Evolutionary conservation across 2,888 invertebrate genomes (phyloP).

Genomic region (Eustalomyia histrio): DNA sequence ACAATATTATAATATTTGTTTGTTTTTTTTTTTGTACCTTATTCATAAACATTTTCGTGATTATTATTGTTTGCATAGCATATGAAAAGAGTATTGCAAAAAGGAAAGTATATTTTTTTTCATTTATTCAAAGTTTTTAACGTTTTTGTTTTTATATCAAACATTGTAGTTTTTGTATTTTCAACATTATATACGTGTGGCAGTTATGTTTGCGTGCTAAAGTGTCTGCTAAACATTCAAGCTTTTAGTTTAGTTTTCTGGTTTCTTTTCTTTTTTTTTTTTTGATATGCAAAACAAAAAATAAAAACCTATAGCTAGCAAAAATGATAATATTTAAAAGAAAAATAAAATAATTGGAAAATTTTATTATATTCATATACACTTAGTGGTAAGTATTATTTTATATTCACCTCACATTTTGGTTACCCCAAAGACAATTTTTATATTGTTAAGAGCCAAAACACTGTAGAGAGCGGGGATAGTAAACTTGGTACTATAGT

Average conservation of each 20-base stretch:
- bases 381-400: too few species aligned
- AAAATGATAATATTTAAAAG: background rate
- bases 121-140: background rate
- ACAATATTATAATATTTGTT: background rate
- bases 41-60: background rate
- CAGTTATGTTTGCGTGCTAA: constrained; percentile 33
- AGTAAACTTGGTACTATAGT: too few species aligned
- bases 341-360: too few species aligned
- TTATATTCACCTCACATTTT: too few species aligned
- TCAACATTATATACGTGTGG: background rate
- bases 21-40: background rate
- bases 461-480: too few species aligned
- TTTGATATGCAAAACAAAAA: background rate
- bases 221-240: constrained; percentile 54
- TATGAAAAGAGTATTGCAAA: background rate
- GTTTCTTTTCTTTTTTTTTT: too few species aligned
- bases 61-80: background rate
- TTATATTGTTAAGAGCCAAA: too few species aligned
- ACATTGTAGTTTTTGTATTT: background rate
- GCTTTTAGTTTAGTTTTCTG: constrained; percentile 30
- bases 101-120: constrained; percentile 1
- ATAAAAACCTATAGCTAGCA: background rate
- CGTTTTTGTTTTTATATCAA: background rate
- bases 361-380: too few species aligned
- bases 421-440: too few species aligned